Conservation (phyloP, 2,888 invertebrate species). For the Diaperis boleti region DNA sequence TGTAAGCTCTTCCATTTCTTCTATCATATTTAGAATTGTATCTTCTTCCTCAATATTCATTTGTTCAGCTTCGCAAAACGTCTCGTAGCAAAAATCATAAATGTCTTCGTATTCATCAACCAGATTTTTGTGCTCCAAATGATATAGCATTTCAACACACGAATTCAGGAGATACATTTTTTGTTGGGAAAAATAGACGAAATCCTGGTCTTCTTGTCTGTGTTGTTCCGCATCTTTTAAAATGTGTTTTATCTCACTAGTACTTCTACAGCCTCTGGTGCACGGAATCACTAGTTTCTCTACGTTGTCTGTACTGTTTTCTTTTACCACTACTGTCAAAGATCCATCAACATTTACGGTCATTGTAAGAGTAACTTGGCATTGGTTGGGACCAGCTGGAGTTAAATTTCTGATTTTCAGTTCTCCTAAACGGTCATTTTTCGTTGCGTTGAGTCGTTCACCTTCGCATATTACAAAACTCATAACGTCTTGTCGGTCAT, state of each 20-base stretch:
- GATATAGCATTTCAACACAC: not conserved
- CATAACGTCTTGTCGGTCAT: not conserved
- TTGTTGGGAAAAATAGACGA: not conserved
- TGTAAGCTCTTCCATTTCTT: not conserved
- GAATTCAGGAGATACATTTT: not conserved
- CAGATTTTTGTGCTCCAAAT: not conserved
- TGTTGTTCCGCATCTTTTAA: not conserved
- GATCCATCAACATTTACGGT: conserved; percentile 45
- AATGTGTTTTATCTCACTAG: not conserved
- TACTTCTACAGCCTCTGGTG: not conserved
- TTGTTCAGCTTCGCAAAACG: not conserved
- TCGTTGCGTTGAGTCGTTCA: conserved; percentile 41
- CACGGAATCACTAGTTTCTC: not conserved
- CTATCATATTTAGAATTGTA: not conserved
- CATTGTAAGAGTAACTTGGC: conserved; percentile 28
- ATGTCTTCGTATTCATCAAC: not conserved
- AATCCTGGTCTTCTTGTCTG: not conserved
- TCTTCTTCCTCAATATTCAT: not conserved
- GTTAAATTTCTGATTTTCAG: conserved; percentile 39
- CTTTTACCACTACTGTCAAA: conserved; percentile 10
- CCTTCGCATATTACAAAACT: conserved; percentile 45
- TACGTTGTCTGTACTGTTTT: not conserved
- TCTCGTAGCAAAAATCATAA: not conserved
- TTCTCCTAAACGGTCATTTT: conserved; percentile 38
- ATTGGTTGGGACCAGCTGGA: conserved; percentile 33